These are phyloP conservation scores for Halocynthia aurantium DNA, from an alignment of 23 tunicate species.

Conservation along the genomic window DNA sequence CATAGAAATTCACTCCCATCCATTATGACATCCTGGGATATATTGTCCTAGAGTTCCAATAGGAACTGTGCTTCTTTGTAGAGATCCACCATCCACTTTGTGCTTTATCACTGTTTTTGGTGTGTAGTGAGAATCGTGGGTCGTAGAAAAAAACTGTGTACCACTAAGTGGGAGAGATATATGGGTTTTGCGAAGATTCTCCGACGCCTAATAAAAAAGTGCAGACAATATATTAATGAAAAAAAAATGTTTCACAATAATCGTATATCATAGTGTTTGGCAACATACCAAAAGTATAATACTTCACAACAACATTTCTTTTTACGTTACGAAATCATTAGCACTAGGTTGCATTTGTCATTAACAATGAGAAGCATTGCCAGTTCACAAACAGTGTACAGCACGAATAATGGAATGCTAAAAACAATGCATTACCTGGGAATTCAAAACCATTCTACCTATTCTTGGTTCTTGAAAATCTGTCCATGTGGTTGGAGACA, in stretches of 20 bases:
- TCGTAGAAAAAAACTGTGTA: conserved; percentile 52
- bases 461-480: conserved; percentile 45
- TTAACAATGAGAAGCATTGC: no score
- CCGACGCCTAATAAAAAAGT: conserved; percentile 26
- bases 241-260: no score
- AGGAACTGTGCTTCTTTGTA: conserved; percentile 63
- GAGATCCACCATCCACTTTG: conserved; percentile 34
- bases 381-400: no score
- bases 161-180: conserved; percentile 56
- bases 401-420: no score
- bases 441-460: conserved; percentile 18
- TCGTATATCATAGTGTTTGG: no score
- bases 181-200: conserved; percentile 55
- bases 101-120: conserved; percentile 35
- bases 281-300: no score
- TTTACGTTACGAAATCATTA: no score
- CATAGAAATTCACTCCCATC: conserved; percentile 27
- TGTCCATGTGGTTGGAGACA: conserved; percentile 39
- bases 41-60: conserved; percentile 72
- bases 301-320: no score
- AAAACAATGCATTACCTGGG: background rate
- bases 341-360: no score
- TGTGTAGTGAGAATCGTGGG: conserved; percentile 52
- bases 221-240: background rate
- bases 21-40: conserved; percentile 65